These are phyloP conservation scores for Drosophila virilis DNA, from an alignment of 1,140 invertebrate species.

Conservation along the genomic window DNA sequence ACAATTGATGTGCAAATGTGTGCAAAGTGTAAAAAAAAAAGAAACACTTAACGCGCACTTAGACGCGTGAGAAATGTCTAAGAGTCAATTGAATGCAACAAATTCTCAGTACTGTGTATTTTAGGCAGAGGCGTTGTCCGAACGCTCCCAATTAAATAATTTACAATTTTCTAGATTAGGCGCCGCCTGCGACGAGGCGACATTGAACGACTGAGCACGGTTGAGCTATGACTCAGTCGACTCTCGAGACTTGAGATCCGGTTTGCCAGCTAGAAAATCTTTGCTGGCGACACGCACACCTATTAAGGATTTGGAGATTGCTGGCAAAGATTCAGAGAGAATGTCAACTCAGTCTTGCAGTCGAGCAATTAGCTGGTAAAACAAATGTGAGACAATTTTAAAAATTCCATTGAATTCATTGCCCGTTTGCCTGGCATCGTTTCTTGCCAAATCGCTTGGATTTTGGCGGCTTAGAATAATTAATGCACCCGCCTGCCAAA, in stretches of 20 bases:
- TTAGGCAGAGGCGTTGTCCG: constrained; percentile 42
- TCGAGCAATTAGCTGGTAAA: constrained; percentile 38
- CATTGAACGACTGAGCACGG: constrained; percentile 32
- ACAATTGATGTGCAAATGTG: constrained; percentile 42
- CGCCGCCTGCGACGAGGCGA: constrained; percentile 44
- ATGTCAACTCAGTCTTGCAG: constrained; percentile 19
- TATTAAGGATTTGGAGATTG: constrained; percentile 46
- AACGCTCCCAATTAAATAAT: constrained; percentile 50
- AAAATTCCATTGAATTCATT: constrained; percentile 28
- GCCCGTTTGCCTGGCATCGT: constrained; percentile 4
- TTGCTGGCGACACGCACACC: constrained; percentile 20
- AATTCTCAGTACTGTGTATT: constrained; percentile 15
- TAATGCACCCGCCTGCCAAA: constrained; percentile 41
- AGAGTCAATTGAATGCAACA: constrained; percentile 44
- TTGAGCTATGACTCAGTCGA: constrained; percentile 36
- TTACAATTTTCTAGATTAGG: constrained; percentile 53
- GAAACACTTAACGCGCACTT: constrained; percentile 30
- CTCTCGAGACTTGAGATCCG: constrained; percentile 41
- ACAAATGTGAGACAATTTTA: constrained; percentile 38
- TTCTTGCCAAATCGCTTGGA: constrained; percentile 19
- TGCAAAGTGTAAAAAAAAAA: constrained; percentile 23
- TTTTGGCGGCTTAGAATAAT: constrained; percentile 38
- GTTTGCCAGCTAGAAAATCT: constrained; percentile 35
- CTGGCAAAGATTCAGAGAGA: constrained; percentile 22
- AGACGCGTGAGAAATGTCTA: constrained; percentile 51